phyloP scores from a whole-genome alignment of 2,888 invertebrate genomes.

The Conchocele bisecta region DNA sequence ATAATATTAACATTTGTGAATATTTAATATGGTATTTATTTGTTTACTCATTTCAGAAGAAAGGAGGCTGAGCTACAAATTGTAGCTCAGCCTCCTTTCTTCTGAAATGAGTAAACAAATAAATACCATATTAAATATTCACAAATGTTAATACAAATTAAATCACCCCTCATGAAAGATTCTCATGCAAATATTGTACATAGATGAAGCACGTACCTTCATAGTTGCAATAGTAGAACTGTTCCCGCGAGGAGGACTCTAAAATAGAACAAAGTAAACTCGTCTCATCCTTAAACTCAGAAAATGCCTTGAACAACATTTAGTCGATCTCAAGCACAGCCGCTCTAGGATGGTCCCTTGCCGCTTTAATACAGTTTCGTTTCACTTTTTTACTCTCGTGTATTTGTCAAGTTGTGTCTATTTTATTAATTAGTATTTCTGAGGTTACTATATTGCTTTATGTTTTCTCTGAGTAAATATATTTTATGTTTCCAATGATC shows the following conservation, averaged over 20 bases:
- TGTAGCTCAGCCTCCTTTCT: too few relatives aligned
- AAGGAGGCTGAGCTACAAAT: too few relatives aligned
- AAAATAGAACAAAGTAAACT: constrained; percentile 46
- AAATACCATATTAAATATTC: not conserved
- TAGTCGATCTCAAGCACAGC: too few relatives aligned
- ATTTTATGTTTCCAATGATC: too few relatives aligned
- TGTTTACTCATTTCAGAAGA: not conserved
- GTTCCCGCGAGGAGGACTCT: constrained; percentile 55
- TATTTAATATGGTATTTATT: not conserved
- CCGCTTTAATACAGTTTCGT: too few relatives aligned
- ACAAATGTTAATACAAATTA: not conserved
- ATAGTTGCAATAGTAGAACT: constrained; percentile 50
- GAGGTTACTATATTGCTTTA: too few relatives aligned
- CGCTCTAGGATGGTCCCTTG: too few relatives aligned
- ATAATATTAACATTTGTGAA: not conserved
- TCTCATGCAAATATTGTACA: not conserved
- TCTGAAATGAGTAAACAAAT: not conserved
- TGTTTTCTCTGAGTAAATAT: too few relatives aligned
- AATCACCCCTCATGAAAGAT: not conserved
- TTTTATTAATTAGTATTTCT: too few relatives aligned
- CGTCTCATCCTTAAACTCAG: constrained; percentile 53
- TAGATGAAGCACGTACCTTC: constrained; percentile 32
- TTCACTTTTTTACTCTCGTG: too few relatives aligned
- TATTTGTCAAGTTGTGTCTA: too few relatives aligned
- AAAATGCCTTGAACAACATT: constrained; percentile 48